Conservation (phyloP, 2,797 vertebrate genomes). For the Semaprochilodus insignis region DNA sequence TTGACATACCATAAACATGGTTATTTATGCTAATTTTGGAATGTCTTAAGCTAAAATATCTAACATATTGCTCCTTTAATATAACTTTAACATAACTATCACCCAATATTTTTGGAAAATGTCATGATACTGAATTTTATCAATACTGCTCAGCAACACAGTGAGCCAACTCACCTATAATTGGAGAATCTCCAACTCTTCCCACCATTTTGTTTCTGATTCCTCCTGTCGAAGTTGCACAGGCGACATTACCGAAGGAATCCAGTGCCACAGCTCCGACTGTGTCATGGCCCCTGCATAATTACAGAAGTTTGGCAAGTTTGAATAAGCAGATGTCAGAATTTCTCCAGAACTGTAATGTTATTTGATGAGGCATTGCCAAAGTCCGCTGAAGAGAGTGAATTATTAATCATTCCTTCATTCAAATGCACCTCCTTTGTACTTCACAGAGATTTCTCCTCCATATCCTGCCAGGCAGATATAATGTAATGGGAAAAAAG, state of each 20-base stretch:
- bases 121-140: not conserved
- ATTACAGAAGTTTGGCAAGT: conserved; percentile 5
- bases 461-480: conserved; percentile 32
- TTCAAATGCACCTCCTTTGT: conserved; percentile 44
- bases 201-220: conserved; percentile 87
- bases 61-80: too few relatives aligned
- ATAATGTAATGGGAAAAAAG: conserved; percentile 35
- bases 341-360: conserved; percentile 30
- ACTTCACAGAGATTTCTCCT: conserved; percentile 31
- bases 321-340: conserved; percentile 17
- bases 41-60: too few relatives aligned
- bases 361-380: conserved; percentile 16
- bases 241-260: conserved; percentile 77
- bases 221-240: conserved; percentile 82
- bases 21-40: too few relatives aligned
- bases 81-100: too few relatives aligned
- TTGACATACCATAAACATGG: too few relatives aligned
- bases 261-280: conserved; percentile 80
- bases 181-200: conserved; percentile 84
- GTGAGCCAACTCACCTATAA: conserved; percentile 74
- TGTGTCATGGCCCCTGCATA: conserved; percentile 79
- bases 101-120: not conserved
- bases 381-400: conserved; percentile 27
- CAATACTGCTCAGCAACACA: not conserved
- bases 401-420: conserved; percentile 44